Evolutionary conservation across 2,113 vertebrate genomes (phyloP).

Genomic region (Sinocyclocheilus anophthalmus): DNA sequence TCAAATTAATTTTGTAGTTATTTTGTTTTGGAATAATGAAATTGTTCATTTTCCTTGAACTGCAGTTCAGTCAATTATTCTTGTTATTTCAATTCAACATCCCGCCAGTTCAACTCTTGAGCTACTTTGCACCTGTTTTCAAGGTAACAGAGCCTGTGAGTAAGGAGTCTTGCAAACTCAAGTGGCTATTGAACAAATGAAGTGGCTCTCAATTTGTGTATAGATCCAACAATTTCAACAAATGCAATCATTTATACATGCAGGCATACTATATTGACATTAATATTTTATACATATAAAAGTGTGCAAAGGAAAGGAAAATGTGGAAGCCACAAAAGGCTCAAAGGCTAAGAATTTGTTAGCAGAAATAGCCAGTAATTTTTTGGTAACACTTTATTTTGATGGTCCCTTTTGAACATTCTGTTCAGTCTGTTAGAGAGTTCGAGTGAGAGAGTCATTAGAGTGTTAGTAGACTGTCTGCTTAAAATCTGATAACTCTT

Average conservation of each 20-base stretch:
- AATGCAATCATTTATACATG: neutral
- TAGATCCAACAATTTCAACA: neutral
- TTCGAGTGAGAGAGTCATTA: too few relatives aligned
- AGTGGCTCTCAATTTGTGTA: neutral
- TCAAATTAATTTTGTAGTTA: neutral
- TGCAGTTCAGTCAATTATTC: neutral
- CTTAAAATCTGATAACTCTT: too few relatives aligned
- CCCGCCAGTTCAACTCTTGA: neutral
- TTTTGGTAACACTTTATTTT: too few relatives aligned
- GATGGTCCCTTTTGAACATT: too few relatives aligned
- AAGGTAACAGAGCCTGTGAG: slow-evolving; percentile 1
- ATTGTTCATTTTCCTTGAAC: neutral
- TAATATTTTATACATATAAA: neutral
- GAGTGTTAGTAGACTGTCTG: too few relatives aligned
- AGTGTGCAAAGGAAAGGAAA: neutral
- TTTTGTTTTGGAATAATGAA: neutral
- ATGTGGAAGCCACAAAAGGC: neutral
- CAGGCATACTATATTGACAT: neutral
- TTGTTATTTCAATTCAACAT: neutral
- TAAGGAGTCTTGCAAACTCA: neutral
- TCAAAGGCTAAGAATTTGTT: too few relatives aligned
- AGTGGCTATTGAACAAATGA: neutral
- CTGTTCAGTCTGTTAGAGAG: too few relatives aligned
- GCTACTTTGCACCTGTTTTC: slow-evolving; percentile 2
- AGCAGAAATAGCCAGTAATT: neutral